Conservation (phyloP, 1,140 invertebrate genomes). For the Caerostris darwini region DNA sequence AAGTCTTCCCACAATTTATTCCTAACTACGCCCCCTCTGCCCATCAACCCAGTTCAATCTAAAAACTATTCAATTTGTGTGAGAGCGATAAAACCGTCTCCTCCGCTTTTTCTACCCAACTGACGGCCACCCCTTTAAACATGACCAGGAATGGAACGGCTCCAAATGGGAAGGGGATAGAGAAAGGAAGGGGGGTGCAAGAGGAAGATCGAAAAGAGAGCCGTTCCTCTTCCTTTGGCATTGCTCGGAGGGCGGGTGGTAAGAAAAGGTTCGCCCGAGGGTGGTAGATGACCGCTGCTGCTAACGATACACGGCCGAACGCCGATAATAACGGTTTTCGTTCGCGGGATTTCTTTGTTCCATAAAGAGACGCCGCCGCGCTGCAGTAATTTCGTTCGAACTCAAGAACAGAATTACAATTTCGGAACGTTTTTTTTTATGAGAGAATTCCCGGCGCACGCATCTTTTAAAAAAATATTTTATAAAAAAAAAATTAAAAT, state of each 20-base stretch:
- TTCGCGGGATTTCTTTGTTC: conserved; percentile 64
- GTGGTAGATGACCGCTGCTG: conserved; percentile 49
- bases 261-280: conserved; percentile 53
- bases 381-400: conserved; percentile 32
- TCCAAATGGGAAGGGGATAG: background rate
- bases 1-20: conserved; percentile 33
- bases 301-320: background rate
- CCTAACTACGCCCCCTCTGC: conserved; percentile 38
- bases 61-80: conserved; percentile 63
- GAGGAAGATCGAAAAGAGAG: conserved; percentile 68
- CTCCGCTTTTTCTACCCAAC: conserved; percentile 1
- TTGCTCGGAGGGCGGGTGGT: conserved; percentile 20
- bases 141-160: background rate
- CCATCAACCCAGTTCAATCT: conserved; percentile 54
- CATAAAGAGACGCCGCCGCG: conserved; percentile 16
- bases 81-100: conserved; percentile 37
- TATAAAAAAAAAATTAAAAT: too few species aligned
- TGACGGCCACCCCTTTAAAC: conserved; percentile 28
- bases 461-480: background rate
- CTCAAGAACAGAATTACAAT: conserved; percentile 39
- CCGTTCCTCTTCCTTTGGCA: conserved; percentile 45
- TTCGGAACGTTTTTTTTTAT: background rate
- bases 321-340: conserved; percentile 54
- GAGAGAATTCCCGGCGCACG: background rate
- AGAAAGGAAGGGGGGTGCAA: background rate